These are phyloP conservation scores for Atrina japonica DNA, from an alignment of 2,888 invertebrate species.

Conservation along the genomic window DNA sequence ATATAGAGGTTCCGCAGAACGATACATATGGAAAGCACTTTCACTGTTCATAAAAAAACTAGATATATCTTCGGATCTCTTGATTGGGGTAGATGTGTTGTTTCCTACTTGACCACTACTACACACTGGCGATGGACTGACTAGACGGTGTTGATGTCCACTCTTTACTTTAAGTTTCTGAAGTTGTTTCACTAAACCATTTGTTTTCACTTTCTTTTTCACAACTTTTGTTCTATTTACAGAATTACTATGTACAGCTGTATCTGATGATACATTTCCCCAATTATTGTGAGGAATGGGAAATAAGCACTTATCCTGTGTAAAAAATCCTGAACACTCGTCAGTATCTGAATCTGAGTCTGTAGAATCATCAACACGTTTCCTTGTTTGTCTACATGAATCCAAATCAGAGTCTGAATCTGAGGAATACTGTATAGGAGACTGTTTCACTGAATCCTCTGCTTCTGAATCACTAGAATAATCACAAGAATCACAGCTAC, in stretches of 20 bases:
- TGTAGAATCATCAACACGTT: constrained; percentile 1
- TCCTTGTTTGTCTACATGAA: not conserved
- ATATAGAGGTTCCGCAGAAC: not conserved
- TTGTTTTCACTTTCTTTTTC: constrained; percentile 23
- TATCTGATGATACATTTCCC: not conserved
- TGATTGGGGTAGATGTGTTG: not conserved
- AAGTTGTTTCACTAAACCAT: constrained; percentile 7
- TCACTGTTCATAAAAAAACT: not conserved
- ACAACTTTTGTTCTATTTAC: constrained; percentile 24
- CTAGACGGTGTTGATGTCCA: not conserved
- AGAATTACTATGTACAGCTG: constrained; percentile 36
- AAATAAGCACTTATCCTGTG: constrained; percentile 20
- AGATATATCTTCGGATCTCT: not conserved
- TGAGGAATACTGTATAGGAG: constrained; percentile 19
- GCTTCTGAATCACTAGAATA: constrained; percentile 27
- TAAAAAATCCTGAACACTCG: constrained; percentile 25
- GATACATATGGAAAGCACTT: constrained; percentile 6
- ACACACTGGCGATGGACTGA: constrained; percentile 1
- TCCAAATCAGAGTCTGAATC: constrained; percentile 34
- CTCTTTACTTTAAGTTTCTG: not conserved
- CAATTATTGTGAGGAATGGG: not conserved
- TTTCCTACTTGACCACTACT: not conserved
- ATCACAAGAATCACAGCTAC: constrained; percentile 33
- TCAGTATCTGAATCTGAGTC: constrained; percentile 40
- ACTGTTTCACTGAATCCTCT: constrained; percentile 1